Evolutionary conservation across 2,888 invertebrate species (phyloP).

Genomic region (Leptinotarsa tumamoca): DNA sequence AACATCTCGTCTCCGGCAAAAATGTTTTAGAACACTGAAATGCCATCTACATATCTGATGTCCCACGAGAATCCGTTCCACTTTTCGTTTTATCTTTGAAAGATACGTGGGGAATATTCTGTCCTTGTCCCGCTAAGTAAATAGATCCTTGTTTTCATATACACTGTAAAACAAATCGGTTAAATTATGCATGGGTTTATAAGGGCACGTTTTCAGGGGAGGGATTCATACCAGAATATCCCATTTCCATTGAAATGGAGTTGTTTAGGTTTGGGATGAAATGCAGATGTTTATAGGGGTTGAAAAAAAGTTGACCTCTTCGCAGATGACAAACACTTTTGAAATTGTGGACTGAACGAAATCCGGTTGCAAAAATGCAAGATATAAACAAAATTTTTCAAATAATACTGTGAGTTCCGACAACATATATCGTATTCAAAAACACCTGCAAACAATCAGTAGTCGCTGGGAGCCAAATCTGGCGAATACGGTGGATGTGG

Average conservation of each 20-base stretch:
- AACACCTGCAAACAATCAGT: too few species aligned
- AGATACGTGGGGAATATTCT: constrained; percentile 24
- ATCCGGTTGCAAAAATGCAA: too few species aligned
- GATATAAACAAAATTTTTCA: too few species aligned
- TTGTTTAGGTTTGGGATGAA: constrained; percentile 24
- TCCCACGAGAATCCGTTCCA: constrained; percentile 58
- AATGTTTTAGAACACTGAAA: constrained; percentile 59
- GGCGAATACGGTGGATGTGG: too few species aligned
- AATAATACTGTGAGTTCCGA: too few species aligned
- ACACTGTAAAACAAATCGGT: constrained; percentile 39
- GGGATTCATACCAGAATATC: constrained; percentile 20
- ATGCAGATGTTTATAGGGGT: background rate
- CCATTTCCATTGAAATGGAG: constrained; percentile 31
- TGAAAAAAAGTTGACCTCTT: background rate
- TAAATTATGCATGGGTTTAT: constrained; percentile 40
- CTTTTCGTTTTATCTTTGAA: constrained; percentile 41
- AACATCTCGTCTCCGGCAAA: background rate
- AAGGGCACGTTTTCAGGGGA: constrained; percentile 25
- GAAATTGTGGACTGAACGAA: too few species aligned
- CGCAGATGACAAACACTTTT: too few species aligned
- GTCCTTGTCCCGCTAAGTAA: constrained; percentile 32
- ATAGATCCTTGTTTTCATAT: constrained; percentile 43
- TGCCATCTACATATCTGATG: constrained; percentile 66
- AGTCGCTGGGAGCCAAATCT: too few species aligned
- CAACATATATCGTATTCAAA: too few species aligned